Conservation (phyloP, 2,797 vertebrate genomes). For the Rhadinocentrus ornatus region DNA sequence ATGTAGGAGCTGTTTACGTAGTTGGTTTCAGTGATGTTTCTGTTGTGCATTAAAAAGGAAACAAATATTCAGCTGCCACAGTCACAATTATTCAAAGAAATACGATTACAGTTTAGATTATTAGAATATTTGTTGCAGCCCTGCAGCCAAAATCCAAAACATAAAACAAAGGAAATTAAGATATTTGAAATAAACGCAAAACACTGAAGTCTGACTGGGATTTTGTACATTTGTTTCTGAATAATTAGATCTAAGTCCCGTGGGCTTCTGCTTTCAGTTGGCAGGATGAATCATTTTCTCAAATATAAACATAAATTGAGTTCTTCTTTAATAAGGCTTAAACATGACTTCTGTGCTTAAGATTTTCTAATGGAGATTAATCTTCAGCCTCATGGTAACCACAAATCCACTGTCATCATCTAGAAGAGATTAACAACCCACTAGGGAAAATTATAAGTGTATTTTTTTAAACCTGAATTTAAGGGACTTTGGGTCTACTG, state of each 20-base stretch:
- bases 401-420: conserved; percentile 58
- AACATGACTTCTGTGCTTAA: conserved; percentile 62
- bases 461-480: conserved; percentile 3
- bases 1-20: neutral
- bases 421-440: conserved; percentile 67
- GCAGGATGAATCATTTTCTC: conserved; percentile 36
- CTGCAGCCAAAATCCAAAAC: neutral
- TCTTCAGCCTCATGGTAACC: conserved; percentile 41
- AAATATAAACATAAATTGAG: conserved; percentile 63
- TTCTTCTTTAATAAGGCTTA: conserved; percentile 64
- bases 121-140: neutral
- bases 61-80: neutral
- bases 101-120: neutral
- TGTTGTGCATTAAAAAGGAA: neutral
- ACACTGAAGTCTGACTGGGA: conserved; percentile 27
- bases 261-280: conserved; percentile 30
- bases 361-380: conserved; percentile 72
- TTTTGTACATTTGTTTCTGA: conserved; percentile 46
- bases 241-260: conserved; percentile 55
- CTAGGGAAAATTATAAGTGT: conserved; percentile 55
- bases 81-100: neutral
- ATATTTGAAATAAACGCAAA: conserved; percentile 16
- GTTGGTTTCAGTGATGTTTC: neutral
- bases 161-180: conserved; percentile 25
- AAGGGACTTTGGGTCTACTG: conserved; percentile 31